phyloP scores from a whole-genome alignment of 2,888 invertebrate genomes.

The Syritta pipiens region DNA sequence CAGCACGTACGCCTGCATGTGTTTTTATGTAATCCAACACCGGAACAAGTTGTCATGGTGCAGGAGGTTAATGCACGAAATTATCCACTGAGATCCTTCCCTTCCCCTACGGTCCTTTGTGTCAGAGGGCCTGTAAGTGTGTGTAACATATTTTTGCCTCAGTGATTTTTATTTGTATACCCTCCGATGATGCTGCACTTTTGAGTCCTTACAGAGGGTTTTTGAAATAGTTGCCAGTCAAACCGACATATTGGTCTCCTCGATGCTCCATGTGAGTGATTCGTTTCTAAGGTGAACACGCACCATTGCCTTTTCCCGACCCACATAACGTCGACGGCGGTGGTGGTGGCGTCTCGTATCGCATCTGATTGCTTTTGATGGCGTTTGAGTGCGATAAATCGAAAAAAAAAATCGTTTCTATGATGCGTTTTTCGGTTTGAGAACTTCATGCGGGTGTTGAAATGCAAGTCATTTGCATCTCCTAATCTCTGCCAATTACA shows the following conservation, averaged over 20 bases:
- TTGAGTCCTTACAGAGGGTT: constrained; percentile 12
- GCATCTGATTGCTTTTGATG: background rate
- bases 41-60: constrained; percentile 70
- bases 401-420: no score
- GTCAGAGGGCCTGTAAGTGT: background rate
- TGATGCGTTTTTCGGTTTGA: no score
- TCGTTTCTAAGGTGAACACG: constrained; percentile 14
- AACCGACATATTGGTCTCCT: constrained; percentile 13
- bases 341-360: constrained; percentile 21
- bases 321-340: constrained; percentile 31
- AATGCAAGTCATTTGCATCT: no score
- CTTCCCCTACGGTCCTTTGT: constrained; percentile 7
- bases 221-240: constrained; percentile 16
- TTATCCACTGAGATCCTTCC: constrained; percentile 48
- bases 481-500: no score
- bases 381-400: no score
- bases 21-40: constrained; percentile 66
- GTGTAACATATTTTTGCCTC: constrained; percentile 37
- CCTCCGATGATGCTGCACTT: constrained; percentile 9
- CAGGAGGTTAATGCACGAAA: constrained; percentile 70
- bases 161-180: constrained; percentile 20
- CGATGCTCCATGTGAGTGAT: background rate
- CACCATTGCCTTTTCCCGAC: constrained; percentile 23
- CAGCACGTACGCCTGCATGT: constrained; percentile 69
- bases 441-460: no score